These are phyloP conservation scores for Ptiloglossa arizonensis DNA, from an alignment of 1,140 invertebrate genomes.

Conservation along the genomic window DNA sequence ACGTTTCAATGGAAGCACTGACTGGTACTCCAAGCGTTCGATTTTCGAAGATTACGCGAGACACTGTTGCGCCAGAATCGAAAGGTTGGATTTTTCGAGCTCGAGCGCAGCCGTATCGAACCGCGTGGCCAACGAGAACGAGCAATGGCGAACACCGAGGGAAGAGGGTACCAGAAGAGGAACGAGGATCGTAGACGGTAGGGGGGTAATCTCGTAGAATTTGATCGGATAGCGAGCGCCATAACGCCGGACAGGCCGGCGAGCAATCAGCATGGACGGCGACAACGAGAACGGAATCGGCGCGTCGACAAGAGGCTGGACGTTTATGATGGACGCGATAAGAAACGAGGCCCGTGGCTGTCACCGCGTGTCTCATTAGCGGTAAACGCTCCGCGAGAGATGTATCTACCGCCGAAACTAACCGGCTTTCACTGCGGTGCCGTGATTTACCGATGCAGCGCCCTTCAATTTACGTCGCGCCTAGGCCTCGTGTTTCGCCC, in stretches of 20 bases:
- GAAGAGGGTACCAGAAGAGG: no score
- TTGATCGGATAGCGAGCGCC: slow-evolving; percentile 38
- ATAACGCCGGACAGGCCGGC: slow-evolving; percentile 16
- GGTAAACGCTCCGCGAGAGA: slow-evolving; percentile 61
- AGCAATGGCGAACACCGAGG: no score
- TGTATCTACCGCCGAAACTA: slow-evolving; percentile 62
- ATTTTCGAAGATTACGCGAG: no score
- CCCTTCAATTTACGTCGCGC: slow-evolving; percentile 39
- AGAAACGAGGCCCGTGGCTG: slow-evolving; percentile 66
- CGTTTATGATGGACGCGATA: slow-evolving; percentile 73
- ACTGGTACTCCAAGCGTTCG: no score
- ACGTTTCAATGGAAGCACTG: no score
- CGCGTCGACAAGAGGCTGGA: slow-evolving; percentile 28
- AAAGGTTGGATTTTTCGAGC: no score
- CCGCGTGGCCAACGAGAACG: no score
- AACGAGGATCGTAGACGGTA: no score
- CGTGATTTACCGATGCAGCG: slow-evolving; percentile 57
- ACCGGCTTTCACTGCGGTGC: slow-evolving; percentile 56
- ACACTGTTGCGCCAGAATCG: no score
- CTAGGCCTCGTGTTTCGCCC: slow-evolving; percentile 14
- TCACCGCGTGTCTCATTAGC: slow-evolving; percentile 74
- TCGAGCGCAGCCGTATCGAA: no score
- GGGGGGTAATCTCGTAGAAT: slow-evolving; percentile 46
- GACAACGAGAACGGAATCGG: slow-evolving; percentile 36
- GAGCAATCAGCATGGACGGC: slow-evolving; percentile 11